Evolutionary conservation across 1,140 invertebrate species (phyloP).

Genomic region (Diorhabda sublineata): DNA sequence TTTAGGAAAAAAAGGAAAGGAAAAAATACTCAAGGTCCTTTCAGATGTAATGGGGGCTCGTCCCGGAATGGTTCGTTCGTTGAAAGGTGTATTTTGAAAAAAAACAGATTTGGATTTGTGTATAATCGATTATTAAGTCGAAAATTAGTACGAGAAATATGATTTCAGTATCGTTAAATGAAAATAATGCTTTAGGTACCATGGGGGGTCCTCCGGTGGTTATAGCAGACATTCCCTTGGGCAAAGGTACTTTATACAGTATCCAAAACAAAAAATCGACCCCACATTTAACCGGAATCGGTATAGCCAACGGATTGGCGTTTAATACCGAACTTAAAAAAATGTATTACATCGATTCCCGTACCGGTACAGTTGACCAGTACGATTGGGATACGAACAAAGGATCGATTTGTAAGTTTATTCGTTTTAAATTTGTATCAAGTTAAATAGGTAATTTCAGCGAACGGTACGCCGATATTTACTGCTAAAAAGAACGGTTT

Average conservation of each 20-base stretch:
- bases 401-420: conserved; percentile 54
- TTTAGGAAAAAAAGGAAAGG: too few relatives aligned
- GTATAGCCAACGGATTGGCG: conserved; percentile 75
- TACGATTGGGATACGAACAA: conserved; percentile 70
- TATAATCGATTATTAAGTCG: too few relatives aligned
- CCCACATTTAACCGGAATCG: conserved; percentile 41
- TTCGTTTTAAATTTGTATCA: not conserved
- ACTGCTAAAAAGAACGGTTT: conserved; percentile 29
- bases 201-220: conserved; percentile 14
- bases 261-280: conserved; percentile 30
- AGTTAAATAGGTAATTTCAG: conserved; percentile 15
- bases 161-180: too few relatives aligned
- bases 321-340: conserved; percentile 66
- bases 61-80: too few relatives aligned
- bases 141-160: too few relatives aligned
- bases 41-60: too few relatives aligned
- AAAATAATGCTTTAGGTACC: not conserved
- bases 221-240: conserved; percentile 10
- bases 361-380: conserved; percentile 57
- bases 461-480: conserved; percentile 33
- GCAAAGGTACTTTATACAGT: conserved; percentile 14
- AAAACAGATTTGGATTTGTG: too few relatives aligned
- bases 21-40: too few relatives aligned
- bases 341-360: conserved; percentile 73
- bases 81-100: too few relatives aligned